phyloP scores from a whole-genome alignment of 2,113 vertebrate genomes.

The Rhombomys opimus region DNA sequence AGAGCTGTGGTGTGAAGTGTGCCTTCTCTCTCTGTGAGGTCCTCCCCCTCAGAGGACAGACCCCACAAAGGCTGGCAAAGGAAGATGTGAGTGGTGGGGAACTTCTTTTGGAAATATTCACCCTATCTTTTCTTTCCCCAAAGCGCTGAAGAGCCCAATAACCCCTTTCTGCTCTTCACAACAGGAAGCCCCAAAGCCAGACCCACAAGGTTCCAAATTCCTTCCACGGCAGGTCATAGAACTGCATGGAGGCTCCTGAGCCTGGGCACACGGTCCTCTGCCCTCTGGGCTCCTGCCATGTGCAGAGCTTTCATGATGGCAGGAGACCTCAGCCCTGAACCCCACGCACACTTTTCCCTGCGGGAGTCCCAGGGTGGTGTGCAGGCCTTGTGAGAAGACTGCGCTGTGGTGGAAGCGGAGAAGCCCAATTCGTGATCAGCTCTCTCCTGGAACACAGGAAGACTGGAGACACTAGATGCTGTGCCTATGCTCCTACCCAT shows the following conservation, averaged over 20 bases:
- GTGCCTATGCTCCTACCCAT: background rate
- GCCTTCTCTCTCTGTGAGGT: background rate
- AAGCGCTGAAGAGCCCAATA: background rate
- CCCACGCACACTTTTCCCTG: background rate
- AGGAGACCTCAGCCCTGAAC: background rate
- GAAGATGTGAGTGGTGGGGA: background rate
- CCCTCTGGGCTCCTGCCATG: background rate
- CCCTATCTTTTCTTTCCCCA: background rate
- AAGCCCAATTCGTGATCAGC: background rate
- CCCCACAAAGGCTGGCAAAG: background rate
- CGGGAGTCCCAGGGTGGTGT: background rate
- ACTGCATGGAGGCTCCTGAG: background rate
- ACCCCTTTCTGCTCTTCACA: background rate
- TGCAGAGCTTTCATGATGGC: background rate
- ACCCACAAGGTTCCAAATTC: background rate
- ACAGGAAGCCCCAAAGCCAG: background rate
- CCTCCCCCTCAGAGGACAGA: background rate
- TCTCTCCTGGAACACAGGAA: background rate
- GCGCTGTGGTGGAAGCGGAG: fast-evolving
- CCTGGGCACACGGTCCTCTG: background rate
- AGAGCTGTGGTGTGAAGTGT: background rate
- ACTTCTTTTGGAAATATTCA: background rate
- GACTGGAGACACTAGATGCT: background rate
- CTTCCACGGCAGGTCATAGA: background rate
- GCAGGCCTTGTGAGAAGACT: background rate